Percentiles rank a stretch among this genome's conserved stretches.
Evolutionary conservation across 1,140 invertebrate genomes (phyloP).

Genomic region (Drosophila mayri): DNA sequence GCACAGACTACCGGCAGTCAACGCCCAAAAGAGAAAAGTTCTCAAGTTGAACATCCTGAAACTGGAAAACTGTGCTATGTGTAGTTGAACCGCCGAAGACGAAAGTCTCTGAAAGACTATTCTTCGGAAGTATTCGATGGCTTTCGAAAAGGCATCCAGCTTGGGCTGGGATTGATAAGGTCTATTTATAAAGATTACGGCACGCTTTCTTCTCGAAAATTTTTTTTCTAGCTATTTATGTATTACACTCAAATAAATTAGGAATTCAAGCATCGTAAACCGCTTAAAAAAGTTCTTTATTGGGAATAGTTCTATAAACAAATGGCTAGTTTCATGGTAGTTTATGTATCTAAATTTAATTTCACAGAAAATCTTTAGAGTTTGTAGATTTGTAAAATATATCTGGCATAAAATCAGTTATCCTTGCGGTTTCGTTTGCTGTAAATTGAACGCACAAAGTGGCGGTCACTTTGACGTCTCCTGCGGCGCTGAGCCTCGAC

Average conservation of each 20-base stretch:
- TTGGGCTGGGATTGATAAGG: background rate
- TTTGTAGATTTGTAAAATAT: background rate
- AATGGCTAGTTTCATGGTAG: slow-evolving; percentile 8
- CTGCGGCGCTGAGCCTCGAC: slow-evolving; percentile 51
- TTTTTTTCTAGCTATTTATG: too few relatives aligned
- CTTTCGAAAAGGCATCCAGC: background rate
- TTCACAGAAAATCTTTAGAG: slow-evolving; percentile 20
- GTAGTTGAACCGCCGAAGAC: background rate
- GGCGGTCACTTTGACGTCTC: slow-evolving; percentile 12
- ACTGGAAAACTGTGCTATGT: background rate
- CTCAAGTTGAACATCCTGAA: background rate
- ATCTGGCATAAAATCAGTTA: background rate
- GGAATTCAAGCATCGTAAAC: background rate
- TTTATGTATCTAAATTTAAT: background rate
- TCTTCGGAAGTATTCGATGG: background rate
- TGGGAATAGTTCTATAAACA: slow-evolving; percentile 6
- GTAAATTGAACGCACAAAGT: slow-evolving; percentile 61
- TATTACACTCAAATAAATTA: too few relatives aligned
- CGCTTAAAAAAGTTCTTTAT: slow-evolving; percentile 9
- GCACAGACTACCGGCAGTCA: background rate
- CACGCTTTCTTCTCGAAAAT: too few relatives aligned
- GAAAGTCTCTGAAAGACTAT: background rate
- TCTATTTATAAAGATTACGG: background rate
- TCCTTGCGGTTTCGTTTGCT: slow-evolving; percentile 39
- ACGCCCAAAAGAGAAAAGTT: background rate